Evolutionary conservation across 2,797 vertebrate species (phyloP), one percentile per base, ranked within the genome.

Genomic region (Phoxinus dragarum): DNA sequence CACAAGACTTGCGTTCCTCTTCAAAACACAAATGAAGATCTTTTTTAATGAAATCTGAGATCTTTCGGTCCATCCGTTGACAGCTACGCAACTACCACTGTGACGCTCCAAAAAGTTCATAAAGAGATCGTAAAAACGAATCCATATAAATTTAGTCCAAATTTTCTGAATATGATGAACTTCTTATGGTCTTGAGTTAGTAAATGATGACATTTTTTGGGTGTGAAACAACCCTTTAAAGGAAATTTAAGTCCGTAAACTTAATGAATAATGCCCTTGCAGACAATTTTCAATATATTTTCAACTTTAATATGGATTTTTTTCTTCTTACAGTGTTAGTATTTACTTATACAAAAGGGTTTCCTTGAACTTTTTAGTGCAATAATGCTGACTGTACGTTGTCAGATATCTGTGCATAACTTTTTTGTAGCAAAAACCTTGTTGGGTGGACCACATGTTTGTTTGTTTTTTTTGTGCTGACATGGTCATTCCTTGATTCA

Each of bases 401-500:
- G 19, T 44, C 59, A 16, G 31, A 10, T 67, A 68, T 38, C 4
- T 36, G 31, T 10, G 6, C 34, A 47, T 12, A 44, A 47, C 6
- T 19, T 40, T 49, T 49, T 64, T 64, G 75, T 86, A 4, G n/a
- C 23, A 34, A 69, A 78, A 71, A 49, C 7, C 40, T 56, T 59
- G 40, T 44, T 31, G 12, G 34, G 21, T 80, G 2, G 38, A 16
- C 61, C 16, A 40, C 8, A 27, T 74, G 19, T 68, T 34, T 69
- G 56, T 40, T 61, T 36, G 19, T 40, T 31, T 59, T 64, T 27
- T 27, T 27, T 27, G 27, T 74, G 73, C 75, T 81, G 71, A 81
- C 27, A 16, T 78, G 52, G 71, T 40, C 64, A 69, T 71, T 86
- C 52, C 56, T 75, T 59, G 34, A 76, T 61, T 72, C 19, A 74